phyloP scores from a whole-genome alignment of 2,888 invertebrate species.

The Autographa gamma region DNA sequence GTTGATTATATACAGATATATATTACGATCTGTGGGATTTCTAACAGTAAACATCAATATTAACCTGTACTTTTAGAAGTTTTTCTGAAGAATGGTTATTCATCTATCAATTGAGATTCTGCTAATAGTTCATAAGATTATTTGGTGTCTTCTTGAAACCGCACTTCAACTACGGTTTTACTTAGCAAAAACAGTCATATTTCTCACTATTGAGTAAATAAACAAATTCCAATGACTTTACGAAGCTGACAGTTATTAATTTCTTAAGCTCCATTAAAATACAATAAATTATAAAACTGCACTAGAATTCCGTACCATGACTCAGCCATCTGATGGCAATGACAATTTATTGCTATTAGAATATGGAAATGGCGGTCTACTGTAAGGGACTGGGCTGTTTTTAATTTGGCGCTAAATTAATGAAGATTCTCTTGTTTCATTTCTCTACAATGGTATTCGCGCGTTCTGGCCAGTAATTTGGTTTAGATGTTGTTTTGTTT shows the following conservation, averaged over 20 bases:
- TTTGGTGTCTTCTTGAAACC: too few species aligned
- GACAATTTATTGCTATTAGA: conserved; percentile 79
- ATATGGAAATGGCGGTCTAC: conserved; percentile 76
- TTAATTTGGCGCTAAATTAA: conserved; percentile 81
- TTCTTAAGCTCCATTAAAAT: background rate
- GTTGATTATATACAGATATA: background rate
- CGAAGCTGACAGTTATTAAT: background rate
- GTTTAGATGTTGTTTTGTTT: conserved; percentile 54
- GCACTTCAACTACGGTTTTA: too few species aligned
- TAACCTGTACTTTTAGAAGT: too few species aligned
- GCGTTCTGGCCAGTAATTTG: conserved; percentile 55
- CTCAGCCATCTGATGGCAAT: conserved; percentile 69
- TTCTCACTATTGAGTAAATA: background rate
- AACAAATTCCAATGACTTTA: background rate
- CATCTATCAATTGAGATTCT: too few species aligned
- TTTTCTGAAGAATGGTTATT: too few species aligned
- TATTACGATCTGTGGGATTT: too few species aligned
- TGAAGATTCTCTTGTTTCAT: conserved; percentile 77
- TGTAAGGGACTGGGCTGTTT: conserved; percentile 75
- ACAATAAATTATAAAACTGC: conserved; percentile 43
- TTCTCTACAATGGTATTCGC: conserved; percentile 63
- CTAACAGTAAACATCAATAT: too few species aligned
- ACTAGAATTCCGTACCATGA: conserved; percentile 44
- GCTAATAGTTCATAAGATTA: too few species aligned
- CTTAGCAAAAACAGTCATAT: too few species aligned